phyloP scores from a whole-genome alignment of 2,797 vertebrate genomes.

The Acrossocheilus fasciatus region DNA sequence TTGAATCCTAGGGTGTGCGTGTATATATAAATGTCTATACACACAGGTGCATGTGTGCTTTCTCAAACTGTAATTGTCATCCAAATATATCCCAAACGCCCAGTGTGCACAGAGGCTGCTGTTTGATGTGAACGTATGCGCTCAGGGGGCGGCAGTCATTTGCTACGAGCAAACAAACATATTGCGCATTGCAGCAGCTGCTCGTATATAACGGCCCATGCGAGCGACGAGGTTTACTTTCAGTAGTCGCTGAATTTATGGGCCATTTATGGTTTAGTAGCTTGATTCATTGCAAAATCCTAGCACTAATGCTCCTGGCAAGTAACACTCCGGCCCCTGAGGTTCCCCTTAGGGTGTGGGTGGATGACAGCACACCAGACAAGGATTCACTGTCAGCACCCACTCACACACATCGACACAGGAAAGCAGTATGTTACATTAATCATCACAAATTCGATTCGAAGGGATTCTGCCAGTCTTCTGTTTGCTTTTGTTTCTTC shows the following conservation, averaged over 20 bases:
- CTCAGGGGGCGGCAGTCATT: conserved; percentile 38
- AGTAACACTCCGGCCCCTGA: conserved; percentile 4
- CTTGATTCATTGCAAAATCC: conserved; percentile 38
- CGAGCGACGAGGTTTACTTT: conserved; percentile 11
- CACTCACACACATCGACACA: conserved; percentile 42
- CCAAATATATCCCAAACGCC: conserved; percentile 22
- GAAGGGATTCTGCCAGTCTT: neutral
- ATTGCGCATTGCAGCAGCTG: conserved; percentile 47
- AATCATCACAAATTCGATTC: conserved; percentile 18
- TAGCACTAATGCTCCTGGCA: conserved; percentile 41
- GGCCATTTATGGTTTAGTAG: conserved; percentile 37
- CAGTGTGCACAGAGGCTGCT: neutral
- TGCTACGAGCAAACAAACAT: conserved; percentile 39
- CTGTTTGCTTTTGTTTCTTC: neutral
- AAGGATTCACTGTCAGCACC: conserved; percentile 49
- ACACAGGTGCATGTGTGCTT: neutral
- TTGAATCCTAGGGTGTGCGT: neutral
- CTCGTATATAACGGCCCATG: conserved; percentile 29
- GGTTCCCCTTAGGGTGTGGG: conserved; percentile 42
- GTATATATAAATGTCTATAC: conserved; percentile 14
- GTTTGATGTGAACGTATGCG: conserved; percentile 32
- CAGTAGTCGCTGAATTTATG: conserved; percentile 39
- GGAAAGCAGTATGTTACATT: conserved; percentile 23
- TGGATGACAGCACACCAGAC: conserved; percentile 41
- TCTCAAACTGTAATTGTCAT: conserved; percentile 43